Conservation (phyloP, 2,113 vertebrate species). For the Mirounga angustirostris region DNA sequence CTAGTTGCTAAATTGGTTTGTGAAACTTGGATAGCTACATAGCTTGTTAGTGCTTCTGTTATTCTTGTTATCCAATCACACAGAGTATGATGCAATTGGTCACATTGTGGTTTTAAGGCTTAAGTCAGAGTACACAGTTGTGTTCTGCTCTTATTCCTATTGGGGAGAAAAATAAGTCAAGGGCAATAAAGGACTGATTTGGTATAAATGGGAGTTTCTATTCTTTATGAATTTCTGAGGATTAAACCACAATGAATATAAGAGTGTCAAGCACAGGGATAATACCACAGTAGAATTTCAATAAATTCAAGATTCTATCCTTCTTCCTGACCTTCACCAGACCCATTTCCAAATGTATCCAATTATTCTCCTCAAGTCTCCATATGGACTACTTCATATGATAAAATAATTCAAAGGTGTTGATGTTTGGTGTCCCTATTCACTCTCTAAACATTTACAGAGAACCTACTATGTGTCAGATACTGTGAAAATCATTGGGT, state of each 20-base stretch:
- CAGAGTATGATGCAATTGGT: neutral
- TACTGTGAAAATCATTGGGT: neutral
- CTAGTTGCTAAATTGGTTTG: neutral
- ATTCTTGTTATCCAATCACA: neutral
- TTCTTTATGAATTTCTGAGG: neutral
- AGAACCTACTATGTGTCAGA: neutral
- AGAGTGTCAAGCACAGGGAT: neutral
- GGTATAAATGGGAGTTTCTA: neutral
- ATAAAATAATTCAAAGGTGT: neutral
- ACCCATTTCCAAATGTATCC: neutral
- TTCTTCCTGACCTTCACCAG: neutral
- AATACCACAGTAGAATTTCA: neutral
- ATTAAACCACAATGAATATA: neutral
- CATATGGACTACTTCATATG: neutral
- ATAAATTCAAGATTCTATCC: neutral
- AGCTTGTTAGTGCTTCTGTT: neutral
- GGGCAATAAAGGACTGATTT: neutral
- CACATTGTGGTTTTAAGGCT: slow-evolving; percentile 27
- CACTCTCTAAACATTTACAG: neutral
- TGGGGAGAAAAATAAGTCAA: neutral
- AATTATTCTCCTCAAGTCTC: neutral
- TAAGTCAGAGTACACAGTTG: neutral
- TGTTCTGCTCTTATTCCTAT: neutral
- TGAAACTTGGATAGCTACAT: neutral
- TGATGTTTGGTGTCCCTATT: neutral